Conservation (phyloP, 1,140 invertebrate genomes). For the Homalodisca vitripennis region DNA sequence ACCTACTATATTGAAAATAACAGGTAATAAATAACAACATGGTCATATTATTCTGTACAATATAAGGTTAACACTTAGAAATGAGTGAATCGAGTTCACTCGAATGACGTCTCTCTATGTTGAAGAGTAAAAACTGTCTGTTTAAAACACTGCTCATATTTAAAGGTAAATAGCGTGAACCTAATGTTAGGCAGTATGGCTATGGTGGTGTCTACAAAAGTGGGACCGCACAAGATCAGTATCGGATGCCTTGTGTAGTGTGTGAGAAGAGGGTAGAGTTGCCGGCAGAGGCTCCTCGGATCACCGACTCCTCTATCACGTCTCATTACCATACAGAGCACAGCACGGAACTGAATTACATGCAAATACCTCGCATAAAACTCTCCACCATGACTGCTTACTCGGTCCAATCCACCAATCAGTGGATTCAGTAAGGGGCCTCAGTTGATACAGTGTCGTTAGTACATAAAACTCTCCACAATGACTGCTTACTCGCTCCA, state of each 20-base stretch:
- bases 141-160: background rate
- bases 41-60: background rate
- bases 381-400: too few species aligned
- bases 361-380: slow-evolving; percentile 6
- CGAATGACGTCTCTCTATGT: background rate
- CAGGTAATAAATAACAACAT: background rate
- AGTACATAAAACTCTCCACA: too few species aligned
- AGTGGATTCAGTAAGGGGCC: too few species aligned
- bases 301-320: slow-evolving; percentile 11
- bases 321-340: slow-evolving; percentile 5
- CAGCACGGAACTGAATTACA: background rate
- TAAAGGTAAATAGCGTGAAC: background rate
- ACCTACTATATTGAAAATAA: background rate
- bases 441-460: too few species aligned
- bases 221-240: background rate
- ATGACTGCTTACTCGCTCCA: too few species aligned
- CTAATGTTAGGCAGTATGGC: background rate
- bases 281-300: background rate
- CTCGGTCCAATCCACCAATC: too few species aligned
- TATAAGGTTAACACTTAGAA: too few species aligned
- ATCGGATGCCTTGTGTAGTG: background rate
- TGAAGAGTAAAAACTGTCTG: background rate
- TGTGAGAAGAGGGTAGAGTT: background rate
- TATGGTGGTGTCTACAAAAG: background rate
- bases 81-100: too few species aligned